phyloP scores from a whole-genome alignment of 2,113 vertebrate species.

The Apteryx mantelli region DNA sequence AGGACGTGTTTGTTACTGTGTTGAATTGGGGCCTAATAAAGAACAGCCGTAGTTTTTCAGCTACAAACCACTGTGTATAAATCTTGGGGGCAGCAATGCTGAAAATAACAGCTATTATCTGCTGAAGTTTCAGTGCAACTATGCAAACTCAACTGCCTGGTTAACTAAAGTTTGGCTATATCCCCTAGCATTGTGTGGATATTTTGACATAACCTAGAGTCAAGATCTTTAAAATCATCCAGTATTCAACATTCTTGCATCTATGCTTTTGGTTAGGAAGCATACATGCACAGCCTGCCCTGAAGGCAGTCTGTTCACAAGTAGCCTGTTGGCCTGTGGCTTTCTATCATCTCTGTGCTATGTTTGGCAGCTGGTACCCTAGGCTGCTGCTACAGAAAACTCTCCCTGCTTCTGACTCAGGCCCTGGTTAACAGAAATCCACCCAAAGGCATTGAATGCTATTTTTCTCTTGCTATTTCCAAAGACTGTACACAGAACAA shows the following conservation, averaged over 20 bases:
- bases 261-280: neutral
- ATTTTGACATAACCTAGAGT: constrained; percentile 21
- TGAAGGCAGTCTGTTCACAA: neutral
- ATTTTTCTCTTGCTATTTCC: constrained; percentile 11
- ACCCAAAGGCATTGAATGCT: neutral
- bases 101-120: constrained; percentile 62
- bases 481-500: neutral
- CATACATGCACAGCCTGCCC: rapidly evolving
- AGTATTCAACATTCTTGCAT: neutral
- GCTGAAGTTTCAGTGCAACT: constrained; percentile 18
- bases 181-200: neutral
- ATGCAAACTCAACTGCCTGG: constrained; percentile 33
- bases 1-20: neutral
- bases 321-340: neutral
- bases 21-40: constrained; percentile 52
- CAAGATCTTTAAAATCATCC: constrained; percentile 13
- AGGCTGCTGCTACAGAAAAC: neutral
- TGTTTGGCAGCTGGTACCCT: constrained; percentile 6
- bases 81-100: constrained; percentile 28
- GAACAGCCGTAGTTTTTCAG: constrained; percentile 49
- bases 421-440: neutral
- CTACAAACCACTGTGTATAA: constrained; percentile 48
- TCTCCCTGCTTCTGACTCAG: neutral
- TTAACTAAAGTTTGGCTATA: constrained; percentile 13
- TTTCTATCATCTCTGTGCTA: neutral